These are phyloP conservation scores for Arenaria interpres DNA, from an alignment of 2,113 vertebrate species.

Conservation along the genomic window DNA sequence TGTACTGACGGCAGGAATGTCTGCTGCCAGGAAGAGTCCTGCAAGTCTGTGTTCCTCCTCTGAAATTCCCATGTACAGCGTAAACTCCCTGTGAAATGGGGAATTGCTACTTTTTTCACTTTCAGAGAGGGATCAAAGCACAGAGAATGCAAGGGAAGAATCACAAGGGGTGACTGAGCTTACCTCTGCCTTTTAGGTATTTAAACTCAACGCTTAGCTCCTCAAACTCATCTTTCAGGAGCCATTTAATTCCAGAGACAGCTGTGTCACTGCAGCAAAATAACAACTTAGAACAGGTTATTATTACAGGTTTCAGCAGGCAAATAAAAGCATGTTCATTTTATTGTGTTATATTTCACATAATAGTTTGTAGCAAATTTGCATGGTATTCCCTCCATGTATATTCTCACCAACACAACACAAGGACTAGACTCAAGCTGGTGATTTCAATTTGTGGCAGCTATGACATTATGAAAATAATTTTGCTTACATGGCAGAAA, in stretches of 20 bases:
- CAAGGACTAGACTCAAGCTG: neutral
- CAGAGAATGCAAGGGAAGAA: neutral
- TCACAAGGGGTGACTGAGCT: neutral
- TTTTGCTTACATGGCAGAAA: neutral
- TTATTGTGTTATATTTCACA: neutral
- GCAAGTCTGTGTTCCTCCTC: neutral
- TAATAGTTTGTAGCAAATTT: neutral
- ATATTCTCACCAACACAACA: neutral
- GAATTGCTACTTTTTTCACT: neutral
- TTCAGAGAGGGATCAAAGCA: neutral
- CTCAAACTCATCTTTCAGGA: neutral
- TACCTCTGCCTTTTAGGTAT: neutral
- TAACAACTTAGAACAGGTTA: neutral
- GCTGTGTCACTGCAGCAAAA: neutral
- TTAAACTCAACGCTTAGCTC: neutral
- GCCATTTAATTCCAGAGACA: neutral
- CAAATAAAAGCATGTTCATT: neutral
- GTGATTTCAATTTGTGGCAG: neutral
- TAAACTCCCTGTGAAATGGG: neutral
- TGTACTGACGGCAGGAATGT: fast-evolving
- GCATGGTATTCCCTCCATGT: neutral
- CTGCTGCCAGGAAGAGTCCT: neutral
- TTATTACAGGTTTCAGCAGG: neutral
- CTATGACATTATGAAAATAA: neutral
- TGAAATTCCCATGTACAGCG: neutral